These are phyloP conservation scores for Prolemur simus DNA, from an alignment of 2,113 vertebrate species.

Conservation along the genomic window DNA sequence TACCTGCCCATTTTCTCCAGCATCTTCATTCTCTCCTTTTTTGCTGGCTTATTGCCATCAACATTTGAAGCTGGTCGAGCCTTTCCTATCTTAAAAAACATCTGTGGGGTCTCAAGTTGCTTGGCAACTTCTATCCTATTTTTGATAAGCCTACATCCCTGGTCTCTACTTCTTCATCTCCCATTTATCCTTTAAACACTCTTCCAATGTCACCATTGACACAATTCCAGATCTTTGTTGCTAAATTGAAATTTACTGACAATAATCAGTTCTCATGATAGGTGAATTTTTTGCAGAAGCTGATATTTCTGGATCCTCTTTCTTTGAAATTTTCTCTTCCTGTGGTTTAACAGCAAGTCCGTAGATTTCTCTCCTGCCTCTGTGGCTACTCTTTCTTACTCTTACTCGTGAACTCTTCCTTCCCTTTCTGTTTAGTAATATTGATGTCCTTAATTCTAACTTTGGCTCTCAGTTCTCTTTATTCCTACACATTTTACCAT, in stretches of 20 bases:
- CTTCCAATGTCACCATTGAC: background rate
- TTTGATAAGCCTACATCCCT: background rate
- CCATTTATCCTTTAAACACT: background rate
- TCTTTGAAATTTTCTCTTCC: background rate
- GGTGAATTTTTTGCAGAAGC: background rate
- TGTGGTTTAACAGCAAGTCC: background rate
- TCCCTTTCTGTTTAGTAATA: background rate
- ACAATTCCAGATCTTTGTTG: background rate
- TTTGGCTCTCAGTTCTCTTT: background rate
- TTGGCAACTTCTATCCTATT: background rate
- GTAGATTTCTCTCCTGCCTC: background rate
- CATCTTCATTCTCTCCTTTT: background rate
- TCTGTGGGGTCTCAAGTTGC: background rate
- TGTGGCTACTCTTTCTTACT: background rate
- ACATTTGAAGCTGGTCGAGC: background rate
- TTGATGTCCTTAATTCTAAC: background rate
- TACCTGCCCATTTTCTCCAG: background rate
- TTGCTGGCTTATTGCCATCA: background rate
- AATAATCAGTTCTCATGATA: background rate
- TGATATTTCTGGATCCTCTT: background rate
- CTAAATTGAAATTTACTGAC: background rate
- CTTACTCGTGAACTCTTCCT: background rate
- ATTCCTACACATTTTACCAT: background rate
- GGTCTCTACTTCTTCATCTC: background rate
- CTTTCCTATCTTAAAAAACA: background rate